A percentile compares a stretch with the other conserved stretches of the same genome.
phyloP scores from a whole-genome alignment of 2,797 vertebrate species.

The Steatocranus sp. region DNA sequence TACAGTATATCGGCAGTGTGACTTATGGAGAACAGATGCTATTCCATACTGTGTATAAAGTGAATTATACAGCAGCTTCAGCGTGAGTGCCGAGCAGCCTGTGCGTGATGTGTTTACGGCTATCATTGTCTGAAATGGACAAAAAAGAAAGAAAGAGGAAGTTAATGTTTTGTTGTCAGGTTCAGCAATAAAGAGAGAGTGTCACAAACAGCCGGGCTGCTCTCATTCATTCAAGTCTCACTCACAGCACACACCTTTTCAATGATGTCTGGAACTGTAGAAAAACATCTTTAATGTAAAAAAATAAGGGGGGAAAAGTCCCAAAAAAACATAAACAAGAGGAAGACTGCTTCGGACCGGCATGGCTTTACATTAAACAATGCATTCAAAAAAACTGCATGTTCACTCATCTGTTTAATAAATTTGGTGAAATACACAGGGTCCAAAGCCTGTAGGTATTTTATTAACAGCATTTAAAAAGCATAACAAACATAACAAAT shows the following conservation, averaged over 20 bases:
- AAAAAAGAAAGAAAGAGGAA: background rate
- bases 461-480: background rate
- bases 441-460: background rate
- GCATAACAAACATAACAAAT: background rate
- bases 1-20: background rate
- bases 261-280: background rate
- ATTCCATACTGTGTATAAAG: background rate
- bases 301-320: background rate
- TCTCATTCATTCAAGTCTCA: background rate
- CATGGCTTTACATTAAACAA: background rate
- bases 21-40: background rate
- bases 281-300: background rate
- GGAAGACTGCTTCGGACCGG: background rate
- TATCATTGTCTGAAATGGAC: background rate
- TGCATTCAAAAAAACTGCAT: background rate
- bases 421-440: background rate
- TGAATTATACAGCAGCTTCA: background rate
- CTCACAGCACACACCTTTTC: background rate
- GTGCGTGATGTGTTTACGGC: constrained; percentile 7
- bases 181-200: constrained; percentile 41
- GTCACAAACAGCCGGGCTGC: background rate
- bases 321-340: background rate
- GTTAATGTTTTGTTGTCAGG: constrained; percentile 10
- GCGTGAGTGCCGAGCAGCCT: background rate
- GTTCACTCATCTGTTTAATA: background rate